A percentile compares a stretch with the other conserved stretches of the same genome.
phyloP scores from a whole-genome alignment of 2,113 vertebrate species.

The Malurus melanocephalus region DNA sequence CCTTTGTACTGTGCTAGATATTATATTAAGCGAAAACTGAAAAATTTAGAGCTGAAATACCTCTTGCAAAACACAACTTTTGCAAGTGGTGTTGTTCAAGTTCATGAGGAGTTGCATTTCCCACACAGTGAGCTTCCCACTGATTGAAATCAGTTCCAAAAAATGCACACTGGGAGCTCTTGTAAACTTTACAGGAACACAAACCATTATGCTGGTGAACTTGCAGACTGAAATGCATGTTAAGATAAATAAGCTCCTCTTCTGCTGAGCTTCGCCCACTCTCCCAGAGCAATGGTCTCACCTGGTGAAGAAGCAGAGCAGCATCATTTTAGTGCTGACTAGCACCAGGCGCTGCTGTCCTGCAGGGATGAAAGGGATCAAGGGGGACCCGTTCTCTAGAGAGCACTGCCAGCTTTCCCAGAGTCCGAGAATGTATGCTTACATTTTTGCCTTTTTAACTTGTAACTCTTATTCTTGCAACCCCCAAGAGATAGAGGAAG shows the following conservation, averaged over 20 bases:
- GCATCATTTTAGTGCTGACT: not conserved
- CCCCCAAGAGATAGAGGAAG: not conserved
- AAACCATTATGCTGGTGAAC: not conserved
- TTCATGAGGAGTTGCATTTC: not conserved
- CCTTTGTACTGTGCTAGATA: constrained; percentile 2
- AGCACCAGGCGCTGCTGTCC: not conserved
- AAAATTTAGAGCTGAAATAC: constrained; percentile 16
- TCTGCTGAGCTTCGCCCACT: accelerated
- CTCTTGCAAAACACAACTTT: not conserved
- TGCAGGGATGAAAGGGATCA: not conserved
- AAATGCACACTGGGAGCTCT: not conserved
- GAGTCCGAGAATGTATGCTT: not conserved
- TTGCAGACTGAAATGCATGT: not conserved
- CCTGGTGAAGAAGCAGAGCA: not conserved
- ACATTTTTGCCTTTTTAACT: not conserved
- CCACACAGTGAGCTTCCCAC: not conserved
- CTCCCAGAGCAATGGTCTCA: not conserved
- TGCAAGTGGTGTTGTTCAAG: not conserved
- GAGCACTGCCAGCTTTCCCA: not conserved
- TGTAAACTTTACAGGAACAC: not conserved
- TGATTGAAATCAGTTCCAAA: not conserved
- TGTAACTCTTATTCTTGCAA: not conserved
- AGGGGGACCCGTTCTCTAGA: not conserved
- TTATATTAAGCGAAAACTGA: not conserved
- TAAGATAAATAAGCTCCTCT: not conserved